Evolutionary conservation across 2,113 vertebrate species (phyloP), one percentile per base, ranked within the genome.

Genomic region (Glareola pratincola): DNA sequence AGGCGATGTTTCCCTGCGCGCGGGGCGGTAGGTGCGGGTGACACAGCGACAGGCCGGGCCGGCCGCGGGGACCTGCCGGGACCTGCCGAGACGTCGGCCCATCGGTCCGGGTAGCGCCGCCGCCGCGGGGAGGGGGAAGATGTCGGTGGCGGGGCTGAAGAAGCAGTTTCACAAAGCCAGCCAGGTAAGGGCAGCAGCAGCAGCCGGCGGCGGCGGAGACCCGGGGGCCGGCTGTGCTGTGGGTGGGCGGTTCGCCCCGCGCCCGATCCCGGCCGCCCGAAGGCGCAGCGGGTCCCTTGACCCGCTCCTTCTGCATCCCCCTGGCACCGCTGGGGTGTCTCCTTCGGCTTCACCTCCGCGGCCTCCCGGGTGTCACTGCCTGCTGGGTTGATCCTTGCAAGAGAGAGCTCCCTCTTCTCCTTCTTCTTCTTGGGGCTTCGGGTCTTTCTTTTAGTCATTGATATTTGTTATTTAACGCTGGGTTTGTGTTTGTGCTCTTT

Each of bases 81-180:
- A 64, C 24, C 71, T 30, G 47, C 36, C 34, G 85, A 63, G 56
- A 81, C 89, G 62, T 56, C 85, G 68, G 84, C 75, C 80, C 77
- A 27, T 50, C 20, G 81, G 85, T 66, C 80, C 66, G 71, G 67
- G 72, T 75, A 48, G 53, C 71, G 78, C 68, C 60, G 36, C 62
- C 62, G 48, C 76, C 47, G 48, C 54, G 41, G 72, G 34, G 4
- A 14, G 79, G 34, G 80, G 5, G 57, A 98, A 84, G 91, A 99
- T 99, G 99, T 99, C 98, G 75, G 98, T 99, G 98, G 98, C 99
- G 54, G 99, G 99, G 96, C 97, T 99, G 80, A 99, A 98, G 98
- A 99, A 99, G 96, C 99, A 99, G 98, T 99, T 99, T 78, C 99
- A 99, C 97, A 99, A 99, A 97, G 99, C 99, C 96, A 99, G 99